Evolutionary conservation across 2,888 invertebrate genomes (phyloP).

Genomic region (Julus scandinavius): DNA sequence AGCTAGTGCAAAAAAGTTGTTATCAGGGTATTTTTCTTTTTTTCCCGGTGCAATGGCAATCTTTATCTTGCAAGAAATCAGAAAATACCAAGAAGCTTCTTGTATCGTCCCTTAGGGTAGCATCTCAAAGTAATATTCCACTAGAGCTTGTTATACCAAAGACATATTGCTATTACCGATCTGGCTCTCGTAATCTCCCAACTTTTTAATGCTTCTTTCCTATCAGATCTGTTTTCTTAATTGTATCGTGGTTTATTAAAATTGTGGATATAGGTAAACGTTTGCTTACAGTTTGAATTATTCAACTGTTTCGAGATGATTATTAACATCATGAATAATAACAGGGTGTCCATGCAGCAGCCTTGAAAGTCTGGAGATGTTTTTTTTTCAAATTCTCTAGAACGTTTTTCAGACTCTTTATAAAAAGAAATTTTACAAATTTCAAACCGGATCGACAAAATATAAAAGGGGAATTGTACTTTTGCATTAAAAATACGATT

Average conservation of each 20-base stretch:
- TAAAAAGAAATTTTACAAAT: too few species aligned
- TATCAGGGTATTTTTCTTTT: neutral
- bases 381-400: too few species aligned
- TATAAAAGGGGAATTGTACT: too few species aligned
- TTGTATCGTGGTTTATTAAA: neutral
- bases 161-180: neutral
- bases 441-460: too few species aligned
- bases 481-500: too few species aligned
- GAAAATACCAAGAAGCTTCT: neutral
- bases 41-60: neutral
- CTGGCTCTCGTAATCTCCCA: neutral
- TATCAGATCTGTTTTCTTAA: neutral
- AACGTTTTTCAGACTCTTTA: too few species aligned
- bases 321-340: too few species aligned
- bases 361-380: too few species aligned
- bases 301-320: too few species aligned
- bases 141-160: neutral
- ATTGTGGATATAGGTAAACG: neutral
- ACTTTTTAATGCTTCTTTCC: neutral
- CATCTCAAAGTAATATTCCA: neutral
- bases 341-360: too few species aligned
- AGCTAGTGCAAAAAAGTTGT: neutral
- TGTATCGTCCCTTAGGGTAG: neutral
- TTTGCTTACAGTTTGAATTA: neutral
- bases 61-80: neutral